Evolutionary conservation across 1,140 invertebrate species (phyloP).

Genomic region (Manduca sexta): DNA sequence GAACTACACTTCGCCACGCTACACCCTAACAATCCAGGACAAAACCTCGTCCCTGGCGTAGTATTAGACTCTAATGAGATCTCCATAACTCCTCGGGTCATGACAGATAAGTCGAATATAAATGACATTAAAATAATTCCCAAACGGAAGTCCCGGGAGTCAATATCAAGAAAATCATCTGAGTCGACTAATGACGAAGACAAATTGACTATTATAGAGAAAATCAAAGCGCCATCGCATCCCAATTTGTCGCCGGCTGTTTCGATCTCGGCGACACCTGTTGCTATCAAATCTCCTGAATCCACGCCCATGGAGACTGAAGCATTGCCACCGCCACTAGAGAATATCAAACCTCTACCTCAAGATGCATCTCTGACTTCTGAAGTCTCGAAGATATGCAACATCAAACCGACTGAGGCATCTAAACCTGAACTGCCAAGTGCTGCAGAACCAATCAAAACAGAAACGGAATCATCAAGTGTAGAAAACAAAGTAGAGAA

Average conservation of each 20-base stretch:
- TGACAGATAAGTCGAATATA: constrained; percentile 34
- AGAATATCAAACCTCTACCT: constrained; percentile 36
- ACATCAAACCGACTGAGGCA: constrained; percentile 6
- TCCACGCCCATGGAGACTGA: constrained; percentile 39
- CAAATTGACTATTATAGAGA: constrained; percentile 47
- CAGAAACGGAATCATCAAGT: background rate
- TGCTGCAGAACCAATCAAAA: constrained; percentile 1
- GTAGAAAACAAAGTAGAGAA: background rate
- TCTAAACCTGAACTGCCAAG: constrained; percentile 8
- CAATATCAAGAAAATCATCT: constrained; percentile 45
- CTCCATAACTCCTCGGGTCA: constrained; percentile 49
- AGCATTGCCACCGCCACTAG: constrained; percentile 44
- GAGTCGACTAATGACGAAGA: constrained; percentile 48
- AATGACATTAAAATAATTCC: constrained; percentile 38
- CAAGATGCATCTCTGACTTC: constrained; percentile 37
- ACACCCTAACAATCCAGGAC: constrained; percentile 41
- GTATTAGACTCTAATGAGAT: constrained; percentile 54
- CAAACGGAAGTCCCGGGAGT: constrained; percentile 48
- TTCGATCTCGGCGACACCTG: constrained; percentile 38
- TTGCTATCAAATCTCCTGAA: constrained; percentile 54
- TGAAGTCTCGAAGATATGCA: constrained; percentile 37
- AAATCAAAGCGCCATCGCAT: constrained; percentile 45
- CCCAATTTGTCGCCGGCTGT: constrained; percentile 39
- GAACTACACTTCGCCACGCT: constrained; percentile 53
- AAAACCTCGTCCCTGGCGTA: constrained; percentile 34